Base-by-base conservation (phyloP, 1,140 invertebrate species). In the Drosophila orena region DNA sequence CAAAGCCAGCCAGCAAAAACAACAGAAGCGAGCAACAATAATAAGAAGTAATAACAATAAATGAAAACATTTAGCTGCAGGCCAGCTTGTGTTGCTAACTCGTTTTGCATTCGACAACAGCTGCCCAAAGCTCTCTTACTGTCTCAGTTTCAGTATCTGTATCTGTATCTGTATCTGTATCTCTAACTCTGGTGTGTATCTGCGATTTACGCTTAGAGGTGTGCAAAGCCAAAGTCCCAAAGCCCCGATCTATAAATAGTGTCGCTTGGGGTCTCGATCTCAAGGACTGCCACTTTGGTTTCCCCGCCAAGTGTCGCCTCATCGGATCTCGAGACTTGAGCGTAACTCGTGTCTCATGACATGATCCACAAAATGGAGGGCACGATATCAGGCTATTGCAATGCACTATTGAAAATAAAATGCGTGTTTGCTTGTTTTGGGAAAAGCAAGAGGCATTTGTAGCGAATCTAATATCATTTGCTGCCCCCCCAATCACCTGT, bases 211-310 rank as follows among this genome's bases (percentile, higher is more conserved):
- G 37, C 5, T 38, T 38, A 12, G 61, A 66, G 42, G 50, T 70
- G 66, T 34, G 66, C 66, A 56, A 43, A 70, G 64, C 46, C 10
- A 30, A 46, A 46, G 44, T 24, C 44, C 20, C 66, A 68, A 53
- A 30, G 30, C 30, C 49, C 49, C 30, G 30, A 71, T 70, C 68
- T 71, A 70, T 71, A 71, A 71, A 71, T 71, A 71, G 68, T 71
- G 65, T 66, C 37, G 17, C 24, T 15, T 15, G 46, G 47, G 27
- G 27, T 49, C 50, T 70, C 68, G 70, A 71, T 49, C 50, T 70
- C 68, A 71, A 71, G 68, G 68, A 71, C 68, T 71, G 66, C 68
- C 65, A 71, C 35, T 71, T 71, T 27, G 27, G 24, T 30, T 49
- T 49, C 11, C 34, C 34, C 57, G 37, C 50, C 59, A 53, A 54